Conservation (phyloP, 2,113 vertebrate species). For the sheep (Ovis aries) region DNA sequence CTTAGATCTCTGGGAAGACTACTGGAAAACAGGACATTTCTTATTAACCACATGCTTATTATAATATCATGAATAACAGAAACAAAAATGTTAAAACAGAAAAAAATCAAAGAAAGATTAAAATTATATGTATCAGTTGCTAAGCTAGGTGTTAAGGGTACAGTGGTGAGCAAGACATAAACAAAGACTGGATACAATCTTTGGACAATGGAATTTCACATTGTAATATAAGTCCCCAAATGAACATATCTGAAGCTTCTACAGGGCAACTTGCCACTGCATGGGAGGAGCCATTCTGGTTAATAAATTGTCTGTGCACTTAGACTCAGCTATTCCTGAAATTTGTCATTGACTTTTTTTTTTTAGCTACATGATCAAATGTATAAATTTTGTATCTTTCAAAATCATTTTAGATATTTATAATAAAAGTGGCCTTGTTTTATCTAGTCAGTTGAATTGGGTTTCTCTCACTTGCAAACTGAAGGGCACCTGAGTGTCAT, state of each 20-base stretch:
- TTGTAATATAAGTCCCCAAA: not conserved
- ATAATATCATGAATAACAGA: not conserved
- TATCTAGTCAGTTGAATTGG: not conserved
- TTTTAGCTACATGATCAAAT: not conserved
- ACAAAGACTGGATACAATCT: not conserved
- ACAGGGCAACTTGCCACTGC: not conserved
- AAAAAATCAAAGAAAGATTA: not conserved
- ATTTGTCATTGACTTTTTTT: not conserved
- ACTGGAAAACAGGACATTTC: not conserved
- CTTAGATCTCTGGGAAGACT: not conserved
- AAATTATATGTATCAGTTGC: not conserved
- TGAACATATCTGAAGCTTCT: not conserved
- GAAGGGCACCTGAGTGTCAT: not conserved
- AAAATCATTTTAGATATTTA: not conserved
- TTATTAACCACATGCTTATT: not conserved
- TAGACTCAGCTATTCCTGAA: not conserved
- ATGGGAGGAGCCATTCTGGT: not conserved
- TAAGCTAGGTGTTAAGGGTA: not conserved
- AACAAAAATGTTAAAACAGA: not conserved
- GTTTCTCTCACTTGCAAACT: not conserved
- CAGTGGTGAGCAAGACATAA: not conserved
- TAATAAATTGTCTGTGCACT: not conserved
- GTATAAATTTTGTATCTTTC: not conserved
- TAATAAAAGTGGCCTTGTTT: not conserved
- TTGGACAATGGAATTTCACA: not conserved